Evolutionary conservation across 2,113 vertebrate species (phyloP).

Genomic region (Cyanocitta stelleri): DNA sequence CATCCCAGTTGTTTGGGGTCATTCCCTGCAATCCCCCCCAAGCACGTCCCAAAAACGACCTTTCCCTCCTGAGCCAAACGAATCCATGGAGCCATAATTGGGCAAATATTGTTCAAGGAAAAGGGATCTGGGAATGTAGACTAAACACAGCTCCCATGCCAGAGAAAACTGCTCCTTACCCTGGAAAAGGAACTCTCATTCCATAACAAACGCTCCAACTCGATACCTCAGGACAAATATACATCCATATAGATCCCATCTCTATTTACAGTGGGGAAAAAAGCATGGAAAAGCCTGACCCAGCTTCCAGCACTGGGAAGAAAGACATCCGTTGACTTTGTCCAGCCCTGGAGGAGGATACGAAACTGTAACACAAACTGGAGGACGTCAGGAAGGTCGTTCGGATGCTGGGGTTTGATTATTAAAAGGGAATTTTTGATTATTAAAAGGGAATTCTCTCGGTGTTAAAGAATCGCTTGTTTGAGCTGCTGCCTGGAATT

Average conservation of each 20-base stretch:
- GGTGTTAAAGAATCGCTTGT: background rate
- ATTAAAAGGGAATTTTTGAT: background rate
- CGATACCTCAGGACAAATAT: background rate
- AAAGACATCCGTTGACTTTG: background rate
- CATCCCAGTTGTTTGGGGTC: background rate
- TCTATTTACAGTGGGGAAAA: background rate
- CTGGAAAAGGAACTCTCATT: constrained; percentile 23
- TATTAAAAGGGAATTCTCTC: background rate
- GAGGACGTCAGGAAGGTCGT: background rate
- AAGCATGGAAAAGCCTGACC: background rate
- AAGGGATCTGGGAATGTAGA: constrained; percentile 5
- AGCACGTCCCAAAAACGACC: background rate
- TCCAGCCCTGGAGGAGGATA: background rate
- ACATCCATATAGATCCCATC: background rate
- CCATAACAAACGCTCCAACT: background rate
- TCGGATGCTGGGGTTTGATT: background rate
- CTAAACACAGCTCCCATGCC: constrained; percentile 38
- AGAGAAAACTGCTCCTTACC: constrained; percentile 8
- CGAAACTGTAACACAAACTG: accelerated
- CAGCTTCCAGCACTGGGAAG: background rate
- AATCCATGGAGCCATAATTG: background rate
- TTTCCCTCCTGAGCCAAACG: background rate
- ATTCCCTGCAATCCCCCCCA: background rate
- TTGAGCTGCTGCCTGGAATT: background rate
- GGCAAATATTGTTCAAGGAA: constrained; percentile 10